phyloP scores from a whole-genome alignment of 2,888 invertebrate genomes.

The Drosophila buzzatii region DNA sequence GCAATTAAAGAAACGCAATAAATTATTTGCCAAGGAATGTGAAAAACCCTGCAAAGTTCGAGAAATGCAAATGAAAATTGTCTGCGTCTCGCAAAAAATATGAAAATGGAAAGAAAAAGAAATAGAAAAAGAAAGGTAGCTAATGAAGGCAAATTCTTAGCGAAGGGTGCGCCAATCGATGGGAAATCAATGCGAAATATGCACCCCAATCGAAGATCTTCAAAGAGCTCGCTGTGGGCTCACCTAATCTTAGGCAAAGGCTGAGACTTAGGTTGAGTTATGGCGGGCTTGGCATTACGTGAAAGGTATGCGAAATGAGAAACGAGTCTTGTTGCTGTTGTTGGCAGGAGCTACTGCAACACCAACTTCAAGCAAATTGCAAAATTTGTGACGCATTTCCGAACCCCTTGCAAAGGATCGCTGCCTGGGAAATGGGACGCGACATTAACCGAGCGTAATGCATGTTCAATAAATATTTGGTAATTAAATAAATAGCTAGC shows the following conservation, averaged over 20 bases:
- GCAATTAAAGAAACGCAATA: slow-evolving; percentile 66
- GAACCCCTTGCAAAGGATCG: slow-evolving; percentile 28
- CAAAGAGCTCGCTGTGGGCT: slow-evolving; percentile 27
- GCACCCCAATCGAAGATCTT: slow-evolving; percentile 67
- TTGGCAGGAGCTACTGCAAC: slow-evolving; percentile 23
- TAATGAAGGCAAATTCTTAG: slow-evolving; percentile 56
- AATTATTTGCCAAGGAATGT: slow-evolving; percentile 67
- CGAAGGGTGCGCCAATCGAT: slow-evolving; percentile 72
- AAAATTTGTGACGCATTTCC: slow-evolving; percentile 73
- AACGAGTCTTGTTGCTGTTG: slow-evolving; percentile 14
- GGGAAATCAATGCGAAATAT: slow-evolving; percentile 56
- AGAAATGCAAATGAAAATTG: slow-evolving; percentile 62
- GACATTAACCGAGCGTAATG: slow-evolving; percentile 75
- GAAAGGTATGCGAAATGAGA: slow-evolving; percentile 62
- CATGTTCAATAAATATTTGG: slow-evolving; percentile 81
- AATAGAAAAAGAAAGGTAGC: slow-evolving; percentile 31
- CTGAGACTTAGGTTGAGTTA: slow-evolving; percentile 48
- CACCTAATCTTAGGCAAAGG: slow-evolving; percentile 63
- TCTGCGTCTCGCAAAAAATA: neutral
- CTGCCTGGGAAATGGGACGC: slow-evolving; percentile 57
- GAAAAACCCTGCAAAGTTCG: slow-evolving; percentile 54
- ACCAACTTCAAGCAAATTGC: slow-evolving; percentile 68
- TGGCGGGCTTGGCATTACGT: slow-evolving; percentile 44
- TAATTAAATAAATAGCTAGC: slow-evolving; percentile 76
- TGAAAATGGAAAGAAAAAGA: slow-evolving; percentile 27